These are phyloP conservation scores for Tenthredo livida DNA, from an alignment of 2,888 invertebrate genomes.

Conservation along the genomic window DNA sequence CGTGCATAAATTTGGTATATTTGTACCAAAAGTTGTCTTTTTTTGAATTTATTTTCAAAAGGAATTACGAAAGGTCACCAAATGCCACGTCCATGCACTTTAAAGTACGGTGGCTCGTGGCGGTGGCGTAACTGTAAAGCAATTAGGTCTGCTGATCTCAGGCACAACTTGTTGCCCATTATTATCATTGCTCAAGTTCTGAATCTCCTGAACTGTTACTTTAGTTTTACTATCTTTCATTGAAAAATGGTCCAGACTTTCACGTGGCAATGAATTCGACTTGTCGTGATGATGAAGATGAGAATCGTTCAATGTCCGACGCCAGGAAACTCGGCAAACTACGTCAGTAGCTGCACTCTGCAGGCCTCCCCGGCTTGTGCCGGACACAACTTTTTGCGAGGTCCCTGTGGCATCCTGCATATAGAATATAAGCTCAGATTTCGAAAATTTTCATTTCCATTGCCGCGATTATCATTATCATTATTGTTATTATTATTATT, in stretches of 20 bases:
- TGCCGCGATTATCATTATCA: no score
- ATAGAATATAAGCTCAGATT: conserved; percentile 37
- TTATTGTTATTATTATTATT: not conserved
- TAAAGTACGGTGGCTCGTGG: not conserved
- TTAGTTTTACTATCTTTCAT: not conserved
- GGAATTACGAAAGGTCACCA: not conserved
- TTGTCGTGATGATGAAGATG: not conserved
- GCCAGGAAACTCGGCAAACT: conserved; percentile 60
- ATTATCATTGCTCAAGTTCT: not conserved
- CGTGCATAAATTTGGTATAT: not conserved
- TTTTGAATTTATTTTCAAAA: not conserved
- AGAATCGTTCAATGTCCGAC: conserved; percentile 40
- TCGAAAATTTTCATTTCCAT: no score
- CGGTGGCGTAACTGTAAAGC: conserved; percentile 10
- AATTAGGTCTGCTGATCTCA: not conserved
- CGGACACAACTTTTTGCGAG: conserved; percentile 55
- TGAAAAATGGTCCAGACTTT: not conserved
- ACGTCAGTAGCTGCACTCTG: conserved; percentile 54
- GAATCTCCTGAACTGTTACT: not conserved
- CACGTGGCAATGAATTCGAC: not conserved
- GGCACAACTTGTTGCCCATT: not conserved
- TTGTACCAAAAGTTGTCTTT: not conserved
- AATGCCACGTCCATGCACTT: not conserved
- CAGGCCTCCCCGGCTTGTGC: conserved; percentile 58
- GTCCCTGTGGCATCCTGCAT: conserved; percentile 55